Percentiles rank a stretch among this genome's conserved stretches.
Evolutionary conservation across 2,888 invertebrate species (phyloP).

Genomic region (Rhagium mordax): DNA sequence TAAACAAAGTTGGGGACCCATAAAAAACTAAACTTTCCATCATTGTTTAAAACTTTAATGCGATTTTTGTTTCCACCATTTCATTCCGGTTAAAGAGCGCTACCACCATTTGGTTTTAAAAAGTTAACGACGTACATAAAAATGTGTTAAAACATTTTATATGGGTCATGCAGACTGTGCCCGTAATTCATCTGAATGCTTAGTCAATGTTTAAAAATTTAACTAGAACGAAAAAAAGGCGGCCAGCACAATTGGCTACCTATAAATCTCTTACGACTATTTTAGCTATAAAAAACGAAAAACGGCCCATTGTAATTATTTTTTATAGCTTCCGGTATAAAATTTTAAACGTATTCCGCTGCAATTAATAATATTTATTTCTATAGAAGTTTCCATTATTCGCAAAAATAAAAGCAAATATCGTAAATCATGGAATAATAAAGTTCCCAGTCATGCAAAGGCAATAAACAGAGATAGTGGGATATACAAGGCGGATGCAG

Average conservation of each 20-base stretch:
- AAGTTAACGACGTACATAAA: neutral
- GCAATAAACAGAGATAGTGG: slow-evolving; percentile 12
- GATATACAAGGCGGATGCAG: neutral
- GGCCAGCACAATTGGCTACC: neutral
- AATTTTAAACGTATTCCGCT: slow-evolving; percentile 18
- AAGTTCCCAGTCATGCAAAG: slow-evolving; percentile 21
- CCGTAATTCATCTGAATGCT: neutral
- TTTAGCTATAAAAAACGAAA: slow-evolving; percentile 3
- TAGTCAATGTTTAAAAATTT: neutral
- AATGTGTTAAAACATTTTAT: neutral
- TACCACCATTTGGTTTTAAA: neutral
- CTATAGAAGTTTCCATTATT: slow-evolving; percentile 17
- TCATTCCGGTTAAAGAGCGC: neutral
- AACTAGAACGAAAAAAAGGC: neutral
- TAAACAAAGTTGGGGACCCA: neutral
- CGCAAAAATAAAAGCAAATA: slow-evolving; percentile 19
- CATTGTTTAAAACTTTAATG: neutral
- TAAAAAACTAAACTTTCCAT: neutral
- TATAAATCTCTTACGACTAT: slow-evolving; percentile 4
- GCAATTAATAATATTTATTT: slow-evolving; percentile 27
- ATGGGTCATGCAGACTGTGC: neutral
- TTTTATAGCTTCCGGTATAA: slow-evolving; percentile 25
- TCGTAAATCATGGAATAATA: slow-evolving; percentile 27
- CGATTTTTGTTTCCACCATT: neutral
- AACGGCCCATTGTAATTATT: slow-evolving; percentile 2